Base-by-base conservation (phyloP, 1,140 invertebrate genomes). In the Drosophila paulistorum region DNA sequence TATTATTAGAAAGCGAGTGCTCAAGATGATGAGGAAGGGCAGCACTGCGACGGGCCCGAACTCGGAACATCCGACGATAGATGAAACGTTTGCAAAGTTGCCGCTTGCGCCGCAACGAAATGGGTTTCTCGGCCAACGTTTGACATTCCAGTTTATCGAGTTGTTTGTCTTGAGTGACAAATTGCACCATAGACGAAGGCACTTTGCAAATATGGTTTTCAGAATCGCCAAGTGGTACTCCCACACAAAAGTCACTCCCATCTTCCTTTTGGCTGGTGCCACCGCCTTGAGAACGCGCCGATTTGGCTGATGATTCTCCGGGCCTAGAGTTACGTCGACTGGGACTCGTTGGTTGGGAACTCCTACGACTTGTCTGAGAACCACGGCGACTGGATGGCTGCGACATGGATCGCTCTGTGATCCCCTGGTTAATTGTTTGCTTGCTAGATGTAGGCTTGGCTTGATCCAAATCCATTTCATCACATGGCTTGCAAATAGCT, bases 1-100 rank as follows among this genome's bases (percentile, higher is more conserved):
- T 91, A 6, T 41, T 11, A 23, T 41, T 7, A 1, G 89, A 80
- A 13, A 63, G 23, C 13, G 58, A 76, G 6, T 61, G 14, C 68
- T 62, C 20, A 51, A 55, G 20, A 45, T 17, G 13, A 4, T 17
- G 61, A 48, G 37, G 23, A 54, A 41, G 23, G 0, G 71, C 51
- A 6, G 68, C 51, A 14, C 68, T 54, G 6, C 65, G 63, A 10
- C 74, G 78, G 33, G 78, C 60, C 0, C 77, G 82, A n/a, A 41
- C 42, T 0, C 71, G 77, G 17, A 70, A 70, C 9, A 75, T 60
- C 13, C 83, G 74, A 0, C 69, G 42, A 48, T 41, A 57, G 7
- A 71, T 63, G 14, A 71, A 89, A 1, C 67, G 68, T 14, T 66
- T 68, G 35, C 86, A 66, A 54, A 57, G 63, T 2, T 55, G 51